Base-by-base conservation (phyloP, 2,888 invertebrate genomes). In the Ecdyonurus torrentis region DNA sequence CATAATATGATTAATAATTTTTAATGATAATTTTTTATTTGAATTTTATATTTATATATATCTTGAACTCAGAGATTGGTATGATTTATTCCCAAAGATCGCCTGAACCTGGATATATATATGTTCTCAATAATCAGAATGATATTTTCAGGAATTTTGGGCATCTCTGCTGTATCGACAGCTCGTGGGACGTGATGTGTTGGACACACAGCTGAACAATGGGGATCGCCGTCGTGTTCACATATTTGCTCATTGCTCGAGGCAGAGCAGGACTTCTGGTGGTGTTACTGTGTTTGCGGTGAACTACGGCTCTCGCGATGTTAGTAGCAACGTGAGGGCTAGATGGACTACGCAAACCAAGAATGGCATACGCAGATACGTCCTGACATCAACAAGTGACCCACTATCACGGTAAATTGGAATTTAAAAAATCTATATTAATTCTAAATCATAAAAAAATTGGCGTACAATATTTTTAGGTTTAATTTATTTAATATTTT, bases 71-170 rank as follows among this genome's bases (percentile, higher is more conserved):
- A n/a, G n/a, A n/a, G n/a, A n/a, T n/a, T n/a, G n/a, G n/a, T n/a
- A n/a, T n/a, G n/a, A n/a, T n/a, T n/a, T n/a, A n/a, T n/a, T n/a
- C n/a, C n/a, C n/a, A n/a, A n/a, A n/a, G n/a, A n/a, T n/a, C n/a
- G n/a, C n/a, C n/a, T n/a, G n/a, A n/a, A n/a, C n/a, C n/a, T n/a
- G n/a, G n/a, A n/a, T n/a, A n/a, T n/a, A n/a, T n/a, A n/a, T n/a
- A n/a, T n/a, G n/a, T n/a, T n/a, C n/a, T n/a, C n/a, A n/a, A n/a
- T n/a, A n/a, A n/a, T n/a, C n/a, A n/a, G n/a, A n/a, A n/a, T n/a
- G n/a, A n/a, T n/a, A n/a, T n/a, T n/a, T n/a, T n/a, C 73, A 89
- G 89, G 86, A 86, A 69, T 91, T 86, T 75, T 92, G 89, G 83
- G 82, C 88, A 70, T 86, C 88, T 0, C 76, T 86, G 0, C 72